Conservation (phyloP, 2,888 invertebrate genomes). For the Agriotes lineatus region DNA sequence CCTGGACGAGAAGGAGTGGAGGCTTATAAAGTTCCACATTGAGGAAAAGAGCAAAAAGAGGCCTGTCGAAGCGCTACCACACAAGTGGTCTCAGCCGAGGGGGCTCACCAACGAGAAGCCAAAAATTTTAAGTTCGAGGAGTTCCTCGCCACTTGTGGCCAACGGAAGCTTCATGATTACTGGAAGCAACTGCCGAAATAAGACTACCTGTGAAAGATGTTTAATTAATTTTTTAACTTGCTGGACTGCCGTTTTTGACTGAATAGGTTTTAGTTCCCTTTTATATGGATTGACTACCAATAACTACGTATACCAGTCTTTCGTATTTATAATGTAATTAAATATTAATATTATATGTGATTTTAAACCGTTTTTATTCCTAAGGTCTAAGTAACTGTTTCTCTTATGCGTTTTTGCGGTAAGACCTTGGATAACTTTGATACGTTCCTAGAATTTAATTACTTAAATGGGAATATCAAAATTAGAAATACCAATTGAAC, state of each 20-base stretch:
- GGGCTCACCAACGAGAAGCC: constrained; percentile 51
- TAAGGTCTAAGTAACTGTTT: constrained; percentile 2
- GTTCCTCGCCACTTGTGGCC: constrained; percentile 44
- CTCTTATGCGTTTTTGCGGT: not conserved
- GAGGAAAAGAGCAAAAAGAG: constrained; percentile 58
- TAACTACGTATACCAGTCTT: not conserved
- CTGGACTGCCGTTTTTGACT: constrained; percentile 64
- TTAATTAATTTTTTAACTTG: constrained; percentile 62
- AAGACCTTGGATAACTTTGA: no score
- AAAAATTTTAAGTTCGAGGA: constrained; percentile 54
- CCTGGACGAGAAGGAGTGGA: constrained; percentile 68
- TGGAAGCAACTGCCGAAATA: constrained; percentile 45
- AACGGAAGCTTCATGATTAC: constrained; percentile 41
- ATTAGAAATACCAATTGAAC: no score
- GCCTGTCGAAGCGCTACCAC: constrained; percentile 56
- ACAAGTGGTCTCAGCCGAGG: constrained; percentile 57
- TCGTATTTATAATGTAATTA: constrained; percentile 4
- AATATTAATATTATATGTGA: constrained; percentile 11
- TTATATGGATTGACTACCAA: not conserved
- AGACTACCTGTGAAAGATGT: constrained; percentile 58
- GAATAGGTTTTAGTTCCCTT: no score
- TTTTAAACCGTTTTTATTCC: constrained; percentile 14
- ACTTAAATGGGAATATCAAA: no score
- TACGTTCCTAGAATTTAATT: not conserved
- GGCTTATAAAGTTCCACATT: constrained; percentile 59